Evolutionary conservation across 37 sponge, comb jelly and placozoan genomes (phyloP).

Genomic region (Spongia lamella): DNA sequence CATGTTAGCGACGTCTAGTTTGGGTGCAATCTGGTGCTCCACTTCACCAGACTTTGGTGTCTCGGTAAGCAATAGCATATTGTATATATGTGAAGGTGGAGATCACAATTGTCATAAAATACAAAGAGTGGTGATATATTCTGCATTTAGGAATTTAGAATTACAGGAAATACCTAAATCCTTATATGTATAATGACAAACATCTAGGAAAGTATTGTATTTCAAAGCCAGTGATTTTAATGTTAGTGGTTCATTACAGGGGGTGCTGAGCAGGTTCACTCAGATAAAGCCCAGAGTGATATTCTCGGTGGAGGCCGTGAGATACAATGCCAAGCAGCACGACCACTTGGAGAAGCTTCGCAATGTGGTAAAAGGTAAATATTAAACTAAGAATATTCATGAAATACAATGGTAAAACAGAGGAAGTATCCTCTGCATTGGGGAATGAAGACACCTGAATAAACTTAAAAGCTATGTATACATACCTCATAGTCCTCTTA

Average conservation of each 20-base stretch:
- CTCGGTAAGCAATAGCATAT: slow-evolving; percentile 54
- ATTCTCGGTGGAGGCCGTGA: slow-evolving; percentile 97
- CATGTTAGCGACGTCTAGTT: slow-evolving; percentile 91
- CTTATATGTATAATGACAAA: background rate
- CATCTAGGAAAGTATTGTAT: background rate
- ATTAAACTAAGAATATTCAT: background rate
- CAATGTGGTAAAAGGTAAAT: slow-evolving; percentile 80
- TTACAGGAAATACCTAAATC: background rate
- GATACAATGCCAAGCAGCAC: slow-evolving; percentile 85
- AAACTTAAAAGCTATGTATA: background rate
- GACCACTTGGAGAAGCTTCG: slow-evolving; percentile 82
- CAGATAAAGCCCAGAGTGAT: slow-evolving; percentile 96
- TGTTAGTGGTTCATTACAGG: slow-evolving; percentile 48
- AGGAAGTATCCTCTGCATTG: background rate
- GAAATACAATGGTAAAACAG: no score
- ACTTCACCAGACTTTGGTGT: slow-evolving; percentile 99
- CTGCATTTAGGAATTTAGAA: background rate
- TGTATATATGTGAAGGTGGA: background rate
- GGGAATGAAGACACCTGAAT: background rate
- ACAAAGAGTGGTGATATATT: background rate
- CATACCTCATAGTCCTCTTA: background rate
- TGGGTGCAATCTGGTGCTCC: slow-evolving; percentile 96
- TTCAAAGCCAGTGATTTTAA: background rate
- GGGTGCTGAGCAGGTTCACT: slow-evolving; percentile 87
- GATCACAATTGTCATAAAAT: background rate